Percentiles rank a stretch among this genome's conserved stretches.
Conservation (phyloP, 1,140 invertebrate species). For the Ruditapes philippinarum region DNA sequence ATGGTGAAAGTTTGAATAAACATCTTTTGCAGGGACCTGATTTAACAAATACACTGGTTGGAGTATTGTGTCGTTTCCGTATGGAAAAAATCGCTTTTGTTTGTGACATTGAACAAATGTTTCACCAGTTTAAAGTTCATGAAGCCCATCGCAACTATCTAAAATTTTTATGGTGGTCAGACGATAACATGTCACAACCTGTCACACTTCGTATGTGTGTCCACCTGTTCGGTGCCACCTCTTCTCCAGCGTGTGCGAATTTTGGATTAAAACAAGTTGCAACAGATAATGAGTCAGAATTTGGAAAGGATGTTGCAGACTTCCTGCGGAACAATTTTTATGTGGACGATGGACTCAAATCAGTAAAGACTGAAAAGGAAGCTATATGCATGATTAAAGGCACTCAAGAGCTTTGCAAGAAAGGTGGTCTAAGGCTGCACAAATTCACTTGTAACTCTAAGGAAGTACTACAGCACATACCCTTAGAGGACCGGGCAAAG, state of each 20-base stretch:
- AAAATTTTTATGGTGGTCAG: conserved; percentile 50
- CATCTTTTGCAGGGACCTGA: conserved; percentile 70
- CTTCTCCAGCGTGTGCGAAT: conserved; percentile 67
- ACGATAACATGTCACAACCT: conserved; percentile 4
- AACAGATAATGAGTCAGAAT: neutral
- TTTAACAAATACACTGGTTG: conserved; percentile 66
- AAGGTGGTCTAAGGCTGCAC: conserved; percentile 56
- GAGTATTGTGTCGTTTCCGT: conserved; percentile 60
- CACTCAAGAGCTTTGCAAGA: conserved; percentile 10
- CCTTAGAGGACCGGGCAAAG: neutral
- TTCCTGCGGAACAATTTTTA: conserved; percentile 67
- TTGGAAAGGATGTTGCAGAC: neutral
- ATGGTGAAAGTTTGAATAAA: conserved; percentile 65
- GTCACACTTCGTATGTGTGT: conserved; percentile 64
- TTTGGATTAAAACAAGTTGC: conserved; percentile 61
- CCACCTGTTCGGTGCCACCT: conserved; percentile 71
- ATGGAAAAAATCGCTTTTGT: conserved; percentile 55
- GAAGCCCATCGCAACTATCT: conserved; percentile 53
- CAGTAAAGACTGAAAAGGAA: conserved; percentile 6
- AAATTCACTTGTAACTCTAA: conserved; percentile 64
- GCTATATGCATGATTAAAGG: conserved; percentile 43
- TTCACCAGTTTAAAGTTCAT: conserved; percentile 64
- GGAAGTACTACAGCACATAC: conserved; percentile 50
- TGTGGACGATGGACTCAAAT: conserved; percentile 67
- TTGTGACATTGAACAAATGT: conserved; percentile 70